Base-by-base conservation (phyloP, 2,888 invertebrate genomes). In the Pyralis farinalis region DNA sequence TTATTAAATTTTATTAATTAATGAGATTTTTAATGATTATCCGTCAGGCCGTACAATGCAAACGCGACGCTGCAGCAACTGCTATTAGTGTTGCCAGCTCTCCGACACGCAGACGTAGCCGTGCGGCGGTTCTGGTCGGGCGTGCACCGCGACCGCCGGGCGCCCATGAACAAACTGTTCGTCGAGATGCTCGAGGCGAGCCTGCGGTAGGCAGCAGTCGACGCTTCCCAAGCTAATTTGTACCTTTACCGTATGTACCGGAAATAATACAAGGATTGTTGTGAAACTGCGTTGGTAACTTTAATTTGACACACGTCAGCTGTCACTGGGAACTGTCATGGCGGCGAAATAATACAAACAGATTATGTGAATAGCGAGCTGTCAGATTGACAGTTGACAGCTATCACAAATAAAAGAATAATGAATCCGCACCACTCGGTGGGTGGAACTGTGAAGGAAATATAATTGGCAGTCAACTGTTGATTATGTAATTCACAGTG, bases 91-190 rank as follows among this genome's bases (percentile, higher is more conserved):
- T 86, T 98, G 80, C 98, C 98, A 6, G 93, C 96, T 35, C 85
- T 98, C 50, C 92, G 97, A 49, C 97, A 97, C 80, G 96, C 96
- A 1, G 97, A 98, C 82, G 93, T 94, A 47, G 94, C 96, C 34
- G 94, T 98, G 55, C 92, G 97, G 37, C 93, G 94, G 62, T 98
- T 97, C 87, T 98, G 98, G 98, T 92, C 94, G 31, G 92, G 90
- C 57, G 93, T 98, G 37, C 95, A 96, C 67, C 94, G 95, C 66
- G 96, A 96, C 53, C 95, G 96, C 3, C 94, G 95, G 72, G 95
- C 97, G 45, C 94, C 94, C 56, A 97, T 98, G 96, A 98, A 98
- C 90, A 98, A 98, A 83, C 92, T 98, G 39, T 98, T 98, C 87
- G 92, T 97, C 34, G 98, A 98, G 90, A 98, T 98, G 98, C 91